Evolutionary conservation across 2,797 vertebrate genomes (phyloP), one percentile per base, ranked within the genome.

Genomic region (Galago senegalensis): DNA sequence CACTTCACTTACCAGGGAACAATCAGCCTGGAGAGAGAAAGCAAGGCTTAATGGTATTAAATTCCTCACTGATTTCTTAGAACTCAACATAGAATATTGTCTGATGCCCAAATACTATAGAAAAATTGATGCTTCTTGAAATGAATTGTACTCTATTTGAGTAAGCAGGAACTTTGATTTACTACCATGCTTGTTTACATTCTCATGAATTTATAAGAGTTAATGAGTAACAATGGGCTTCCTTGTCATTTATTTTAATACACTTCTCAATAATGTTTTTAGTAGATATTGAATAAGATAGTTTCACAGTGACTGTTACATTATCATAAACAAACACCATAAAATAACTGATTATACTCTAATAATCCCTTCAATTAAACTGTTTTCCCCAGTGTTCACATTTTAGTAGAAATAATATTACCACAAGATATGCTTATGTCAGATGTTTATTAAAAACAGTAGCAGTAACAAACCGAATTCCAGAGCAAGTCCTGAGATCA

Each of bases 341-440:
- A 92, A 94, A 95, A 91, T 96, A 97, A 91, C 93, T 95, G 95
- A 92, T 79, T 95, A 21, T 80, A 96, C 81, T 73, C 34, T 91
- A 92, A 86, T 82, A 94, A 63, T 56, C 25, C 23, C 73, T 92
- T 85, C 56, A 85, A 77, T 86, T 94, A 95, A 93, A 69, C 34
- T 82, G 46, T 72, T 88, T 72, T 23, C 18, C 43, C 16, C 16
- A 56, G 23, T 89, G 49, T 63, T 96, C 43, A 82, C 37, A 85
- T 91, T 82, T 96, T 95, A 85, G 53, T 69, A 94, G 27, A 88
- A 94, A 61, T 2, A 87, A 69, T 69, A 85, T 81, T 79, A 82
- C 81, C 60, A 73, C 17, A 90, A 91, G 58, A 65, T 81, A 96
- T 90, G 2, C 2, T 93, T 91, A 5, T 77, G 34, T 53, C 58